A percentile compares a stretch with the other conserved stretches of the same genome.
These are phyloP conservation scores for Rhogogaster chlorosoma DNA, from an alignment of 2,888 invertebrate species.

Conservation along the genomic window DNA sequence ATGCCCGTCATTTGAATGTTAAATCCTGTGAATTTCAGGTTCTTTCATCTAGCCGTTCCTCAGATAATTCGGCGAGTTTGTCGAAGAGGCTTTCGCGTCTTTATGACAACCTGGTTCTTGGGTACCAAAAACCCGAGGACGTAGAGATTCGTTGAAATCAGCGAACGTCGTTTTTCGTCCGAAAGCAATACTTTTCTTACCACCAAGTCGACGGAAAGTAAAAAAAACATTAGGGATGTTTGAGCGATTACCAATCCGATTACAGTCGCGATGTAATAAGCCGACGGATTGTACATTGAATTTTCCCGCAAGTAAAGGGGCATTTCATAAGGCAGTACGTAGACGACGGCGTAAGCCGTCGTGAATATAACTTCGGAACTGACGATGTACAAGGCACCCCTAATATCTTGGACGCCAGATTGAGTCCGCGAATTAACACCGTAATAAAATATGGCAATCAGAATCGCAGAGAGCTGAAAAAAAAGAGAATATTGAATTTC, in stretches of 20 bases:
- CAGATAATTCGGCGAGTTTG: too few species aligned
- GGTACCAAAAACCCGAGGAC: neutral
- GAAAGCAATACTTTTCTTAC: neutral
- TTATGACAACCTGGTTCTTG: neutral
- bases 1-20: too few species aligned
- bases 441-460: conserved; percentile 77
- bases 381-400: conserved; percentile 79
- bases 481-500: conserved; percentile 76
- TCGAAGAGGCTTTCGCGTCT: neutral
- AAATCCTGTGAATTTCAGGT: too few species aligned
- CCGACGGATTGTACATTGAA: conserved; percentile 77
- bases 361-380: conserved; percentile 79
- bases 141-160: neutral
- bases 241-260: conserved; percentile 63
- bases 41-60: too few species aligned
- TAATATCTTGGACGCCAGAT: conserved; percentile 78
- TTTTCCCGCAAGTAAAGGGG: conserved; percentile 78
- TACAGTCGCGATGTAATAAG: conserved; percentile 75
- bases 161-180: neutral
- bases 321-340: conserved; percentile 77
- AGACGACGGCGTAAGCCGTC: conserved; percentile 78
- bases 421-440: conserved; percentile 78
- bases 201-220: neutral
- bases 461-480: conserved; percentile 74
- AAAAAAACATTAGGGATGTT: neutral